Conservation (phyloP, 2,797 vertebrate species). For the Echiichthys vipera region DNA sequence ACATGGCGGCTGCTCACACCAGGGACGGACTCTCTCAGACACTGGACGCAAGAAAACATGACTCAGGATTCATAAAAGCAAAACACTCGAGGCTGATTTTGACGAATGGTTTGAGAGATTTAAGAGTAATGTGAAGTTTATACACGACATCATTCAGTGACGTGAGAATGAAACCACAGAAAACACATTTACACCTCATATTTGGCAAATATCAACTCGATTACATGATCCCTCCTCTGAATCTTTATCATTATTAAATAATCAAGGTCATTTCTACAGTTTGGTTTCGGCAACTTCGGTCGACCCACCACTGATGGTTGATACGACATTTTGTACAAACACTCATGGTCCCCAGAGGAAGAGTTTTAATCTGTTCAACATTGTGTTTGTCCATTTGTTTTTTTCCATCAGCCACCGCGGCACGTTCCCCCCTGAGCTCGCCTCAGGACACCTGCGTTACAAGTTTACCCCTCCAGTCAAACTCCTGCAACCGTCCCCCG, state of each 20-base stretch:
- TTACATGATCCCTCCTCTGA: too few species aligned
- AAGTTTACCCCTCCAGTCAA: too few species aligned
- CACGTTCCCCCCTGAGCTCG: too few species aligned
- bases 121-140: too few species aligned
- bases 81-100: not conserved
- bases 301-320: not conserved
- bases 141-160: too few species aligned
- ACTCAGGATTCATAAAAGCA: not conserved
- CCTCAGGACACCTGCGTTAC: too few species aligned
- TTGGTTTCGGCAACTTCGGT: not conserved
- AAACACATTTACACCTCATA: too few species aligned
- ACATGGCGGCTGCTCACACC: constrained; percentile 49
- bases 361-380: not conserved
- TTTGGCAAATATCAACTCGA: too few species aligned
- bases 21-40: constrained; percentile 1
- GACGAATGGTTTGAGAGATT: not conserved
- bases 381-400: not conserved
- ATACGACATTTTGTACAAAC: not conserved
- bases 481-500: too few species aligned
- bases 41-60: constrained; percentile 15
- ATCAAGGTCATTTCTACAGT: too few species aligned
- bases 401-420: not conserved
- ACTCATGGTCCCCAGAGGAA: not conserved
- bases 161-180: too few species aligned
- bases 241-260: too few species aligned